Base-by-base conservation (phyloP, 2,797 vertebrate genomes). In the Urophycis tenuis region DNA sequence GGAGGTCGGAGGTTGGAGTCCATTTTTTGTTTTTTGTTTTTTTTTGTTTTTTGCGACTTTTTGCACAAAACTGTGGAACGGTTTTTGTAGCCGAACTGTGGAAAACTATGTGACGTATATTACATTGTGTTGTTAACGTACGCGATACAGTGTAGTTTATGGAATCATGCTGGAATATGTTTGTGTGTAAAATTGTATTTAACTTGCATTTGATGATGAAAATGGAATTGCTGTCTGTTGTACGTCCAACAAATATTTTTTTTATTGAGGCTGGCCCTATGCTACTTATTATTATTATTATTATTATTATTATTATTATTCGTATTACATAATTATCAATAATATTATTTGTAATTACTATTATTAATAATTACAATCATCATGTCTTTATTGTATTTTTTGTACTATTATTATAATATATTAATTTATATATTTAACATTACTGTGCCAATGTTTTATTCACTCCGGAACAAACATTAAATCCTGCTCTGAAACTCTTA, bases 241-340 rank as follows among this genome's bases (percentile, higher is more conserved):
- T 19, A 5, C 11, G 12, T 29, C 29, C n/a, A 25, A 60, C 53
- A 67, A 67, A 71, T 35, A 78, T 78, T 74, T 64, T 36, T 82
- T 8, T 71, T 80, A 0, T n/a, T n/a, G 77, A 79, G 81, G 82
- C 80, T 86, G 81, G 83, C 3, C 81, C 78, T 81, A n/a, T 33
- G 0, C 22, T 79, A 60, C 73, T 73, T 60, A 60, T 25, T 60
- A 60, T 49, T 49, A 6, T 45, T 45, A 45, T 45, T 45, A 45
- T 45, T 45, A 45, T 45, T 17, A 45, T 53, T 45, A 53, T 53
- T 53, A 53, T 53, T n/a, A 53, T 53, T 53, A n/a, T 53, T 53
- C 6, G 5, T 53, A 53, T 53, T 53, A 53, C n/a, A n/a, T 53
- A 22, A 53, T 53, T 53, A 22, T 22, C 8, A n/a, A 22, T 53